Evolutionary conservation across 1,140 invertebrate genomes (phyloP).

Genomic region (Schmidtea mediterranea): DNA sequence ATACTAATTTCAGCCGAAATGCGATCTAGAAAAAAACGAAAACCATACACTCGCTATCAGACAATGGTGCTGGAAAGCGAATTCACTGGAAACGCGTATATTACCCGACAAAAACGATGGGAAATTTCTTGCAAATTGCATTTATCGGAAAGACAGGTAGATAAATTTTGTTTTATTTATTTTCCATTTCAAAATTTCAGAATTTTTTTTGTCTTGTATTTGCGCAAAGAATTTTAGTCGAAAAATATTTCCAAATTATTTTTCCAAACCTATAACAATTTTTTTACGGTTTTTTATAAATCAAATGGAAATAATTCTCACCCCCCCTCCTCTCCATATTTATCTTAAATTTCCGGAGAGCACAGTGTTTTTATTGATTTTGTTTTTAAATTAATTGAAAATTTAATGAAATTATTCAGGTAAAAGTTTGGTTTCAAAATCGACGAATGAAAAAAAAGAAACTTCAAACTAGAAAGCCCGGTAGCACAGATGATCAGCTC

Average conservation of each 20-base stretch:
- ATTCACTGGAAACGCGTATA: slow-evolving; percentile 37
- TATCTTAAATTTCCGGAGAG: no score
- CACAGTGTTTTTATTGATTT: no score
- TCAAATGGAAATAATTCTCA: no score
- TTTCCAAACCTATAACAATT: no score
- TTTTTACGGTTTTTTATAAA: no score
- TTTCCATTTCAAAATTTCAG: no score
- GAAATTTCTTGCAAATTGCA: slow-evolving; percentile 65
- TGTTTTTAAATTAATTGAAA: no score
- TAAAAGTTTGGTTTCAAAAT: slow-evolving; percentile 58
- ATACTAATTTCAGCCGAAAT: background rate
- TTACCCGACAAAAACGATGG: slow-evolving; percentile 44
- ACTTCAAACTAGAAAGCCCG: slow-evolving; percentile 12
- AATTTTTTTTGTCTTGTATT: no score
- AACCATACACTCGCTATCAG: slow-evolving; percentile 73
- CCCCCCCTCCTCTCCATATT: no score
- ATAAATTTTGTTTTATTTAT: background rate
- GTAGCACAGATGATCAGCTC: background rate
- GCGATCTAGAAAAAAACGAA: slow-evolving; percentile 32
- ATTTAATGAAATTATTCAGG: no score
- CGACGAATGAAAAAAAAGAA: slow-evolving; percentile 97
- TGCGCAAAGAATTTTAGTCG: no score
- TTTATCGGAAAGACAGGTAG: slow-evolving; percentile 55
- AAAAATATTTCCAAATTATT: no score
- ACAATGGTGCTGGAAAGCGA: slow-evolving; percentile 38